phyloP scores from a whole-genome alignment of 2,888 invertebrate species.

The Sepioteuthis lessoniana region DNA sequence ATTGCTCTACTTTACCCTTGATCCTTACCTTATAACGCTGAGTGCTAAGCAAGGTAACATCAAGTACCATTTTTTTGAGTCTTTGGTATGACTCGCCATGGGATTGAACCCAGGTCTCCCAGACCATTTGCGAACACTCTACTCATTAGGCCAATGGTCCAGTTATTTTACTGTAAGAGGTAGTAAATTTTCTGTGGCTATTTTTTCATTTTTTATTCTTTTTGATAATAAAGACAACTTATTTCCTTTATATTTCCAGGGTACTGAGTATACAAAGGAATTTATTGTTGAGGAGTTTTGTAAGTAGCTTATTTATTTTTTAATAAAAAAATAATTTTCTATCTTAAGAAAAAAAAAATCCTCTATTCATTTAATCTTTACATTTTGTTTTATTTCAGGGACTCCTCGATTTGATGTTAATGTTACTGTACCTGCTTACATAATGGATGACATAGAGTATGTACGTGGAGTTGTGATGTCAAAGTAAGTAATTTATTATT shows the following conservation, averaged over 20 bases:
- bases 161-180: too few relatives aligned
- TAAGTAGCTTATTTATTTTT: constrained; percentile 67
- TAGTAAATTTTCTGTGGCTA: too few relatives aligned
- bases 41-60: too few relatives aligned
- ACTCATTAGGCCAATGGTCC: too few relatives aligned
- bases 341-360: neutral
- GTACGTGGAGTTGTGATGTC: constrained; percentile 92
- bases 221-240: neutral
- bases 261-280: constrained; percentile 88
- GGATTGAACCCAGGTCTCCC: too few relatives aligned
- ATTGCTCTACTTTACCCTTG: too few relatives aligned
- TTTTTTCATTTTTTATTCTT: neutral
- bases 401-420: constrained; percentile 96
- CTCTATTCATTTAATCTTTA: neutral
- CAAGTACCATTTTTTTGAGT: too few relatives aligned
- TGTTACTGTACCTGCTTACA: constrained; percentile 95
- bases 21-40: too few relatives aligned
- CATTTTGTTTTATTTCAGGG: constrained; percentile 76
- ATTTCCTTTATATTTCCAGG: constrained; percentile 72
- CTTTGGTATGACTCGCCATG: too few relatives aligned
- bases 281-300: constrained; percentile 94
- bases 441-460: constrained; percentile 85
- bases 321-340: too few relatives aligned
- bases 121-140: too few relatives aligned
- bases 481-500: constrained; percentile 78